These are phyloP conservation scores for Aurelia coerulea DNA, from an alignment of 30 jellyfish, hydroid and myxozoan genomes.

Conservation along the genomic window DNA sequence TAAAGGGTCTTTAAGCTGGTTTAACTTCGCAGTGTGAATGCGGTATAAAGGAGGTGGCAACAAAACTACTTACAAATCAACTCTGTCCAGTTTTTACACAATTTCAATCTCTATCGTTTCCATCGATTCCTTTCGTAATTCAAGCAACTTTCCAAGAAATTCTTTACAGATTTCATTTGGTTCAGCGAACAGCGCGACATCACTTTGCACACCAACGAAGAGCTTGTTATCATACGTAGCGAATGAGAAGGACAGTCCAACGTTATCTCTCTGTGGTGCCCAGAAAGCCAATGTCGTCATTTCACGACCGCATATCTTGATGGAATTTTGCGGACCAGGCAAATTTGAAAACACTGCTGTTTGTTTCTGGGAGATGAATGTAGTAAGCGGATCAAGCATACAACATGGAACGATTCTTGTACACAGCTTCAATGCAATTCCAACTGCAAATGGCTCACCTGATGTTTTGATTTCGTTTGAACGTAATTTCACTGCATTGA, in stretches of 20 bases:
- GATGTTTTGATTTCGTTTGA: conserved; percentile 59
- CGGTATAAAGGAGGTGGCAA: too few species aligned
- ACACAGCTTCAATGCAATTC: conserved; percentile 51
- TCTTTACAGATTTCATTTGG: conserved; percentile 66
- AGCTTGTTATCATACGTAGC: conserved; percentile 59
- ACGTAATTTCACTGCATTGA: conserved; percentile 57
- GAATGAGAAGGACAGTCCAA: conserved; percentile 78
- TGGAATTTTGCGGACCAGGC: conserved; percentile 80
- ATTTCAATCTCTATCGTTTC: too few species aligned
- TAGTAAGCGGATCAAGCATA: conserved; percentile 41
- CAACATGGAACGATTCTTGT: conserved; percentile 63
- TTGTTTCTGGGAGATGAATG: conserved; percentile 70
- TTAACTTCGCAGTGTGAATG: too few species aligned
- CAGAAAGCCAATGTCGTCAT: conserved; percentile 66
- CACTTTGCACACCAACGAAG: conserved; percentile 74
- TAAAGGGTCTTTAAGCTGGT: too few species aligned
- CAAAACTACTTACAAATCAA: too few species aligned
- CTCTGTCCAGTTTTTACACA: too few species aligned
- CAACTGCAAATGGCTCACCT: conserved; percentile 80
- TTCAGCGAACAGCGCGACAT: conserved; percentile 36
- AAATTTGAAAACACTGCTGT: conserved; percentile 77
- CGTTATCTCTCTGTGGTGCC: conserved; percentile 92
- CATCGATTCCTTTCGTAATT: background rate
- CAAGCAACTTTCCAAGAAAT: conserved; percentile 46
- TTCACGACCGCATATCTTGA: conserved; percentile 59